Percentiles rank a stretch among this genome's conserved stretches.
These are phyloP conservation scores for Echeneis naucrates DNA, from an alignment of 2,797 vertebrate genomes.

Conservation along the genomic window DNA sequence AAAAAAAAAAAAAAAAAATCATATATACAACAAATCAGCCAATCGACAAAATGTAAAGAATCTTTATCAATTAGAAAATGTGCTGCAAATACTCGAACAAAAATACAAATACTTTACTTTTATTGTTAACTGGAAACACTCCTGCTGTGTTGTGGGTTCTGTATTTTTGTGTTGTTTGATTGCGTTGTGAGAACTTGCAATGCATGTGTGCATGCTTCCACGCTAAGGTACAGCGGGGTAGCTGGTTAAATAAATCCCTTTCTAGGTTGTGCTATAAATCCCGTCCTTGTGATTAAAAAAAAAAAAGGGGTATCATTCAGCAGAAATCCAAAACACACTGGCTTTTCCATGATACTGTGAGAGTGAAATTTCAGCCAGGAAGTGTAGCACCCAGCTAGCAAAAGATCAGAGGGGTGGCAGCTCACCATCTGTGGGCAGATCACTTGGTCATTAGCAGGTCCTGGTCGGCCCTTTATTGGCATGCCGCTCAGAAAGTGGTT, in stretches of 20 bases:
- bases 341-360: neutral
- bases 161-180: no score
- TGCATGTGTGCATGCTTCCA: neutral
- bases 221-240: neutral
- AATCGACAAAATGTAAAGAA: no score
- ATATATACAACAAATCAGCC: no score
- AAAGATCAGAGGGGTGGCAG: constrained; percentile 5
- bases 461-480: neutral
- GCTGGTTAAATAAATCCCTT: constrained; percentile 6
- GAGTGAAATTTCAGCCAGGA: neutral
- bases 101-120: no score
- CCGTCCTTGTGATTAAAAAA: neutral
- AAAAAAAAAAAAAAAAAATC: no score
- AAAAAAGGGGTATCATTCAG: neutral
- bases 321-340: neutral
- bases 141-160: no score
- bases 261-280: neutral
- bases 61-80: no score
- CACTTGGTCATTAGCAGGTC: neutral
- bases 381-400: neutral
- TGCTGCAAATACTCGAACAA: no score
- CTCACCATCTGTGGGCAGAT: constrained; percentile 9
- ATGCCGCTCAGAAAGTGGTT: neutral
- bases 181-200: no score
- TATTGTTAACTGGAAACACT: no score